Evolutionary conservation across 92 coral and sea anemone genomes (phyloP).

Genomic region (Chrysogorgia sp.): DNA sequence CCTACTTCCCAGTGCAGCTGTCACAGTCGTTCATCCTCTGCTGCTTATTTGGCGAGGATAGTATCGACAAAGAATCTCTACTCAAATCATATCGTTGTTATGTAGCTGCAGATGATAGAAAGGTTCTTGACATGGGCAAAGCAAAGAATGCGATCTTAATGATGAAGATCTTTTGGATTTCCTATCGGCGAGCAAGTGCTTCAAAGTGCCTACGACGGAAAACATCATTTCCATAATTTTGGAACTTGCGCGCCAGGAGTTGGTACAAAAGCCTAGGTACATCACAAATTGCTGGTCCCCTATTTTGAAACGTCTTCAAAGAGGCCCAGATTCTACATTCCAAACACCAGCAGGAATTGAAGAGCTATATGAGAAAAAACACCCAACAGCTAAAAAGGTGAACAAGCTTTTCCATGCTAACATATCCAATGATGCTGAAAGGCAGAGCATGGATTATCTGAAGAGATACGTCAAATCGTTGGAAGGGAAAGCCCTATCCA

Average conservation of each 20-base stretch:
- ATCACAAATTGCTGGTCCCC: not conserved
- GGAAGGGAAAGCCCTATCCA: constrained; percentile 6
- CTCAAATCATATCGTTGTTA: constrained; percentile 10
- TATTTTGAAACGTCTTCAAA: not conserved
- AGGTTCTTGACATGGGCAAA: constrained; percentile 25
- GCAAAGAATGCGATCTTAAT: too few species aligned
- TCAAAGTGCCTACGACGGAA: constrained; percentile 19
- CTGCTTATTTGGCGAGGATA: constrained; percentile 37
- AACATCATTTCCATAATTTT: not conserved
- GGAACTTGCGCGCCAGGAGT: constrained; percentile 14
- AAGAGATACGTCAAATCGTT: not conserved
- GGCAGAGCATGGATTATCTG: not conserved
- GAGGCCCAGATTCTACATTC: not conserved
- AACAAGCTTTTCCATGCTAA: not conserved
- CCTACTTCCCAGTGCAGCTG: constrained; percentile 36
- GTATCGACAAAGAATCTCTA: not conserved
- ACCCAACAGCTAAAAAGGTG: not conserved
- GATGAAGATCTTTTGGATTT: constrained; percentile 22
- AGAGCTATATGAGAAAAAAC: not conserved
- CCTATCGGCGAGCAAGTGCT: constrained; percentile 10
- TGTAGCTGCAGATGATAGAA: constrained; percentile 31
- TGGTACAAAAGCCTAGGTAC: too few species aligned
- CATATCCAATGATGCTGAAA: not conserved
- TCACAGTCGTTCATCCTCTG: constrained; percentile 4
- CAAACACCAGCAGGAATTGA: not conserved